Base-by-base conservation (phyloP, 1,140 invertebrate species). In the Zaprionus capensis region DNA sequence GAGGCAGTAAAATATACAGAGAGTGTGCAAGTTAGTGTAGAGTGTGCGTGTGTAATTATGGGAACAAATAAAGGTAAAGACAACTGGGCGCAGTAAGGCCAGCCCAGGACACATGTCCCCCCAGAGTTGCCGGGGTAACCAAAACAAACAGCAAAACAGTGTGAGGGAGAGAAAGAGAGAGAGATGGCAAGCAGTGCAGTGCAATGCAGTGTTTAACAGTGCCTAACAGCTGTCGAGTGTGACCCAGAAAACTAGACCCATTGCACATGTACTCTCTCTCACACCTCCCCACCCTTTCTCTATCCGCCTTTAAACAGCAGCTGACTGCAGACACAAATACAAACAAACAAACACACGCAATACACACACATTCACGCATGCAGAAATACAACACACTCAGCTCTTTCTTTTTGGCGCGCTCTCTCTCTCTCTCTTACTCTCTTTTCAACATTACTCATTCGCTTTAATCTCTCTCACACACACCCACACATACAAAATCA, bases 401-500 rank as follows among this genome's bases (percentile, higher is more conserved):
- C 31, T 24, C 38, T 59, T 28, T 31, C 28, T 31, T 36, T 59
- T 41, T 20, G 56, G 28, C 38, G 56, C 56, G 15, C 9, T 22
- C 36, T 34, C 28, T 41, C 28, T 41, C 57, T 31, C 20, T 36
- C 38, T n/a, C n/a, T n/a, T n/a, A 12, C 20, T 34, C 26, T 74
- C 46, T 63, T 36, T 49, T 57, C 11, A 22, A 31, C 65, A 51
- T 28, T 61, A 41, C 53, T 63, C 38, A 65, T 71, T 24, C 24
- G 34, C 12, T 36, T 44, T 58, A 28, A 65, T 68, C 71, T 69
- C 58, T 31, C 20, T 1, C 64, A 28, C 28, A 20, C 20, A 36
- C 58, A 53, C 53, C 51, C 57, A 61, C 12, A 56, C 38, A n/a
- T 11, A 61, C 49, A 75, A 75, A 78, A 75, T 83, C 73, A 73